Evolutionary conservation across 2,888 invertebrate species (phyloP).

Genomic region (Clistopyga incitator): DNA sequence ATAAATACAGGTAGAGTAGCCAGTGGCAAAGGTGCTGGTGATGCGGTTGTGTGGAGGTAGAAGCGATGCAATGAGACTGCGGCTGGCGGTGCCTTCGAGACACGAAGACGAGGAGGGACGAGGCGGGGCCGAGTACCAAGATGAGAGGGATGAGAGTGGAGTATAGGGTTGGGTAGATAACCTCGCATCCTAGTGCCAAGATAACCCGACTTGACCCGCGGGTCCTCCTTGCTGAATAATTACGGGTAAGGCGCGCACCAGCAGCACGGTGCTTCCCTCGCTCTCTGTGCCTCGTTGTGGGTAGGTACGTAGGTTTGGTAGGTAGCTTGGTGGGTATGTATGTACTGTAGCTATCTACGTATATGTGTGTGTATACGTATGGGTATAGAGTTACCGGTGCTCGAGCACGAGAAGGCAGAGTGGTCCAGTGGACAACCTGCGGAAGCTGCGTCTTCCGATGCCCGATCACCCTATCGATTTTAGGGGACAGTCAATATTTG

Average conservation of each 20-base stretch:
- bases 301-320: not conserved
- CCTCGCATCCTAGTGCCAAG: conserved; percentile 81
- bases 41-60: conserved; percentile 32
- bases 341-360: too few species aligned
- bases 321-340: too few species aligned
- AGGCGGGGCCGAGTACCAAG: conserved; percentile 38
- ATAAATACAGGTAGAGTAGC: conserved; percentile 48
- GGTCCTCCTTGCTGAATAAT: conserved; percentile 82
- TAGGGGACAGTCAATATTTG: not conserved
- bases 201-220: conserved; percentile 79
- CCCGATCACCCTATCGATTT: not conserved
- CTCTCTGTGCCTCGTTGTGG: conserved; percentile 39
- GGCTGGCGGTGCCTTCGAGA: conserved; percentile 44
- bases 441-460: conserved; percentile 2
- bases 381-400: conserved; percentile 3
- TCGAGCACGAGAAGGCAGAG: conserved; percentile 17
- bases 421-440: conserved; percentile 12
- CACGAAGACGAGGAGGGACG: conserved; percentile 47
- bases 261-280: conserved; percentile 79
- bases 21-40: conserved; percentile 16
- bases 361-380: not conserved
- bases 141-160: conserved; percentile 65
- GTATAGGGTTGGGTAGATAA: conserved; percentile 81
- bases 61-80: conserved; percentile 57
- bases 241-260: conserved; percentile 81